Percentiles rank a stretch among this genome's conserved stretches.
These are phyloP conservation scores for Phymanthus crucifer DNA, from an alignment of 92 coral and sea anemone genomes.

Conservation along the genomic window DNA sequence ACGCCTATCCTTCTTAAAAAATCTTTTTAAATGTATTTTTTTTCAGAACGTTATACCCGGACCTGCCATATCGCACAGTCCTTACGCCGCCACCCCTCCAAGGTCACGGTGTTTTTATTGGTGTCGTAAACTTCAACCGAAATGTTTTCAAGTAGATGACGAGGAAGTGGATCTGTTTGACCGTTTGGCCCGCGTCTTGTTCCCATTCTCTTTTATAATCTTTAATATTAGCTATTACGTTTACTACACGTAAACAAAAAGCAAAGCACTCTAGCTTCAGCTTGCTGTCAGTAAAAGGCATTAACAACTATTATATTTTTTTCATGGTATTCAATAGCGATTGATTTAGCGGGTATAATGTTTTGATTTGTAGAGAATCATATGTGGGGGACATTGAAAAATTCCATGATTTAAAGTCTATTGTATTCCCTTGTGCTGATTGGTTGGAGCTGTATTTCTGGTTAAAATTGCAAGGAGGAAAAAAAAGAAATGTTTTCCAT, in stretches of 20 bases:
- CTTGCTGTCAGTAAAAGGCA: too few relatives aligned
- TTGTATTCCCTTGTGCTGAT: too few relatives aligned
- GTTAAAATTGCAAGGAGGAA: too few relatives aligned
- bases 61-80: slow-evolving; percentile 73
- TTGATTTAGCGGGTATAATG: too few relatives aligned
- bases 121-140: slow-evolving; percentile 25
- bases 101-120: slow-evolving; percentile 49
- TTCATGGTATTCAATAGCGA: too few relatives aligned
- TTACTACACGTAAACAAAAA: slow-evolving; percentile 16
- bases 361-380: too few relatives aligned
- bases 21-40: background rate
- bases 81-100: slow-evolving; percentile 61
- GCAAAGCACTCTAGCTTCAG: too few relatives aligned
- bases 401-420: too few relatives aligned
- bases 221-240: slow-evolving; percentile 42
- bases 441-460: too few relatives aligned
- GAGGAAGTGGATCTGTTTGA: slow-evolving; percentile 40
- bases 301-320: too few relatives aligned
- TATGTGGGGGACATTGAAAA: too few relatives aligned
- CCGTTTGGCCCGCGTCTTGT: slow-evolving; percentile 31
- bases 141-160: slow-evolving; percentile 29
- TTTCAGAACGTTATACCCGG: slow-evolving; percentile 62
- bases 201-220: slow-evolving; percentile 35
- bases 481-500: too few relatives aligned
- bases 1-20: background rate